Evolutionary conservation across 2,113 vertebrate species (phyloP).

Genomic region (Ascaphus truei): DNA sequence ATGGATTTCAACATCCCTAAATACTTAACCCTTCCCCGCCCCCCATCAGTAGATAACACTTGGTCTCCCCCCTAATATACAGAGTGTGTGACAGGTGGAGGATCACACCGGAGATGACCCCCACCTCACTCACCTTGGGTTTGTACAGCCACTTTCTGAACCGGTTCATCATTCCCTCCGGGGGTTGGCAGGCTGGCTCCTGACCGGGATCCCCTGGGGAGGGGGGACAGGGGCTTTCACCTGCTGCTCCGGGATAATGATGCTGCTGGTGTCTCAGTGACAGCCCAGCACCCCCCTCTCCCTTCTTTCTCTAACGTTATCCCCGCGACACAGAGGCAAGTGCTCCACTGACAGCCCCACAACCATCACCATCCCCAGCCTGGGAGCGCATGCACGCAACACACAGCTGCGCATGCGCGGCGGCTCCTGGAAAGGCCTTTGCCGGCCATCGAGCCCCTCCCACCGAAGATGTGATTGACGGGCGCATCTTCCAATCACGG

Average conservation of each 20-base stretch:
- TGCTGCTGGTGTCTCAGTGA: not conserved
- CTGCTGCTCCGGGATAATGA: not conserved
- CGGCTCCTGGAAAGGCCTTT: constrained; percentile 33
- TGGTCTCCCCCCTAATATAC: too few relatives aligned
- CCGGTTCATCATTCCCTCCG: constrained; percentile 84
- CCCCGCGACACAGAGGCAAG: not conserved
- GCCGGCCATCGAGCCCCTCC: not conserved
- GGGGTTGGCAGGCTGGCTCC: constrained; percentile 40
- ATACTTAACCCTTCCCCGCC: too few relatives aligned
- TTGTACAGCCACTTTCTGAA: constrained; percentile 96
- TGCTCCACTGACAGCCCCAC: constrained; percentile 39
- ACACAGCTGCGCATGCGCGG: constrained; percentile 4
- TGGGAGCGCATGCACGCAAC: not conserved
- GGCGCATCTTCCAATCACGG: not conserved
- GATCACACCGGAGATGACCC: too few relatives aligned
- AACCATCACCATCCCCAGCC: constrained; percentile 37
- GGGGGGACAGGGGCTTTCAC: too few relatives aligned
- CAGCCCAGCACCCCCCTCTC: not conserved
- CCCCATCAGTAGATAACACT: too few relatives aligned
- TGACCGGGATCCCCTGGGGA: constrained; percentile 8
- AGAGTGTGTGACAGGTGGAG: too few relatives aligned
- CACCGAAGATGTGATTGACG: too few relatives aligned
- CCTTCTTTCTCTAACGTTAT: too few relatives aligned
- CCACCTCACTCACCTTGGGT: constrained; percentile 90
- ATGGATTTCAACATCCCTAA: too few relatives aligned